Conservation (phyloP, 2,113 vertebrate species). For the Heliornis fulica region DNA sequence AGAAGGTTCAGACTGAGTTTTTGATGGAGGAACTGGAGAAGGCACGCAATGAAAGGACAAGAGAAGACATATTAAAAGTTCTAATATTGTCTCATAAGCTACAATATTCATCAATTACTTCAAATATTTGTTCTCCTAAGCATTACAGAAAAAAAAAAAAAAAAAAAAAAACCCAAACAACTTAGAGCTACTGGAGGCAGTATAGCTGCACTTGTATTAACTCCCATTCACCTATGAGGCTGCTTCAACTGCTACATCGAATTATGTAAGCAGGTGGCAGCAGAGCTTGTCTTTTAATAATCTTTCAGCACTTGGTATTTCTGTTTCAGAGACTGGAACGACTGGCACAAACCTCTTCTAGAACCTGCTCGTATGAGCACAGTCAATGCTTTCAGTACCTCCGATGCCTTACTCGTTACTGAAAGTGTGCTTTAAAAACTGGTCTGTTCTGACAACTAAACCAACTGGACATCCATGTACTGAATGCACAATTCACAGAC, state of each 20-base stretch:
- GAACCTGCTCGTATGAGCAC: neutral
- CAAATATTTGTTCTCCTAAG: neutral
- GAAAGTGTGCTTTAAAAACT: neutral
- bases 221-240: neutral
- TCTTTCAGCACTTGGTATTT: neutral
- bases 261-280: constrained; percentile 52
- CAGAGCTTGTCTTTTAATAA: neutral
- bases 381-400: neutral
- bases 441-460: neutral
- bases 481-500: neutral
- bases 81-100: neutral
- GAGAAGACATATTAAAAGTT: constrained; percentile 9
- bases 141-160: neutral
- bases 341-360: neutral
- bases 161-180: too few relatives aligned
- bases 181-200: neutral
- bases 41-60: constrained; percentile 55
- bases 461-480: neutral
- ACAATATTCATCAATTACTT: neutral
- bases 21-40: constrained; percentile 91
- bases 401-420: neutral
- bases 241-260: neutral
- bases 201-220: neutral
- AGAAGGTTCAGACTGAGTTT: constrained; percentile 89
- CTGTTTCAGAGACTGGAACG: neutral